Evolutionary conservation across 1,140 invertebrate species (phyloP), one percentile per base, ranked within the genome.

Genomic region (Penaeus indicus): DNA sequence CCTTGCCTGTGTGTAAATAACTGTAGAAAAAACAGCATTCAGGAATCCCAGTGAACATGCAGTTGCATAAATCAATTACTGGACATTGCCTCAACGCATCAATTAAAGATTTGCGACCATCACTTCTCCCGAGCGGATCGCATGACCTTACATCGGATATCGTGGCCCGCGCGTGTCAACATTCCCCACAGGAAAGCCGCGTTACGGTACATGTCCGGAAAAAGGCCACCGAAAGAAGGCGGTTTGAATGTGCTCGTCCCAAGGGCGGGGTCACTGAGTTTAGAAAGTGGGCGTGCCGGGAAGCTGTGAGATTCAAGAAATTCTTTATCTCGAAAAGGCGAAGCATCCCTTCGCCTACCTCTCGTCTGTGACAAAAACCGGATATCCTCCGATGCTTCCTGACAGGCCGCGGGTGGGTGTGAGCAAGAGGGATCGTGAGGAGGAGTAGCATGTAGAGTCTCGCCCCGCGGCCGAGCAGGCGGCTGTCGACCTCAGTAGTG

Each of bases 401-500:
- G 78, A 61, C 54, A 85, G 84, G 84, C 72, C 67, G 84, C 67
- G 84, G 42, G 84, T 75, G 84, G 69, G 84, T 63, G 63, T 63
- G 62, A 47, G 61, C 42, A 60, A 67, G 42, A 42, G 54, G 42
- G 32, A 32, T 47, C 77, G 85, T 69, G 27, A 80, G 85, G 38
- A 86, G 27, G 78, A 67, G 77, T 80, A 80, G 77, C 64, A 63
- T 42, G 54, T 54, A 54, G 78, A 62, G 78, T 86, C 78, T 42
- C 85, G 67, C 27, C 82, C 85, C 85, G 77, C 85, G 85, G 85
- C 85, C 85, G 72, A 67, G 62, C 85, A 84, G 81, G 86, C 80
- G 86, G 86, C 80, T 89, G 88, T 89, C 88, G 88, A 89, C 88
- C 88, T 69, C 88, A 80, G 42, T 81, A 84, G 88, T 89, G 88